A percentile compares a stretch with the other conserved stretches of the same genome.
Evolutionary conservation across 2,888 invertebrate species (phyloP).

Genomic region (Melangyna quadrimaculata): DNA sequence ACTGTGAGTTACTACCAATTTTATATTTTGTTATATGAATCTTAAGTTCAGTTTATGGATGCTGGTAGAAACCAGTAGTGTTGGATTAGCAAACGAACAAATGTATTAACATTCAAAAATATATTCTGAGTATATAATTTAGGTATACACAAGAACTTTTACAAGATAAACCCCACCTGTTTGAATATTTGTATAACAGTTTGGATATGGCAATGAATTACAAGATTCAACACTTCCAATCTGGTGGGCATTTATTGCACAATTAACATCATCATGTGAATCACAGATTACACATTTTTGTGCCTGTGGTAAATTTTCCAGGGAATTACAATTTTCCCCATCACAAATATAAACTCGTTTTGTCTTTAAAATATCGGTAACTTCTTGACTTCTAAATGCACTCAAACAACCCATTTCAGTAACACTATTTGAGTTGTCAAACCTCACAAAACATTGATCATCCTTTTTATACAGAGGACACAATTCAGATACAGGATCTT

Average conservation of each 20-base stretch:
- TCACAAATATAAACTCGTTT: slow-evolving; percentile 76
- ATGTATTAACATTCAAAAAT: too few relatives aligned
- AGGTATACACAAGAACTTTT: background rate
- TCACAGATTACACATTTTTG: slow-evolving; percentile 76
- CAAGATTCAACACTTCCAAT: slow-evolving; percentile 74
- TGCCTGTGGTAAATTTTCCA: slow-evolving; percentile 60
- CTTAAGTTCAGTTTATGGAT: too few relatives aligned
- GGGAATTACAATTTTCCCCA: slow-evolving; percentile 76
- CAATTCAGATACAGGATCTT: slow-evolving; percentile 67
- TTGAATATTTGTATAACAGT: slow-evolving; percentile 75
- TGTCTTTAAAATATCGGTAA: slow-evolving; percentile 75
- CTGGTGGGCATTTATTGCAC: slow-evolving; percentile 74
- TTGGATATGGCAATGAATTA: slow-evolving; percentile 75
- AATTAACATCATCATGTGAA: slow-evolving; percentile 74
- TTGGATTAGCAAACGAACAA: too few relatives aligned
- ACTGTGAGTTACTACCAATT: too few relatives aligned
- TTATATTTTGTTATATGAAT: too few relatives aligned
- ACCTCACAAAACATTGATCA: slow-evolving; percentile 76
- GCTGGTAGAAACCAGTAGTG: too few relatives aligned
- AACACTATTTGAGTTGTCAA: slow-evolving; percentile 75
- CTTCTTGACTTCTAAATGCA: slow-evolving; percentile 75
- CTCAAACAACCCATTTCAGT: slow-evolving; percentile 76
- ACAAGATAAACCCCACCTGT: slow-evolving; percentile 58
- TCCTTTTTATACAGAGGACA: slow-evolving; percentile 75
- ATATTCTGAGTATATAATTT: too few relatives aligned